These are phyloP conservation scores for Trialeurodes vaporariorum DNA, from an alignment of 1,140 invertebrate genomes.

Conservation along the genomic window DNA sequence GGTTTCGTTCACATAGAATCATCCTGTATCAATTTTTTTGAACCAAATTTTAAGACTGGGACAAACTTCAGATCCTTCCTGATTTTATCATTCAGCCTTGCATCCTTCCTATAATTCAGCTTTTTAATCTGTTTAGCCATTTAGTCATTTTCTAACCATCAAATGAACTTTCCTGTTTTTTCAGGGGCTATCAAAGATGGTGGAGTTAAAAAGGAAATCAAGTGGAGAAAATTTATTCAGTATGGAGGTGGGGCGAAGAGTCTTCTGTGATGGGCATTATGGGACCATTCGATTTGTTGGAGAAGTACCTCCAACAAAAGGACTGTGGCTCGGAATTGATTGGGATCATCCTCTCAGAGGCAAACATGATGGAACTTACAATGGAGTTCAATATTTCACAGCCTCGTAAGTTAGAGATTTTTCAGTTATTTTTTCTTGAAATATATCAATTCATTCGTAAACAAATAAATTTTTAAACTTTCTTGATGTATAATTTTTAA, in stretches of 20 bases:
- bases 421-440: not conserved
- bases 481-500: conserved; percentile 17
- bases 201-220: not conserved
- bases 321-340: conserved; percentile 78
- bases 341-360: conserved; percentile 82
- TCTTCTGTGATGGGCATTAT: conserved; percentile 41
- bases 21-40: no score
- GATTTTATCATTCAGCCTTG: no score
- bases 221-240: not conserved
- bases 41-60: no score
- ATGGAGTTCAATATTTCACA: conserved; percentile 69
- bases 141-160: no score
- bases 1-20: no score
- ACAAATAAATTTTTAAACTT: not conserved
- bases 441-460: no score
- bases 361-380: conserved; percentile 78
- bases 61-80: no score
- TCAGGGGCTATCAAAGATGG: not conserved
- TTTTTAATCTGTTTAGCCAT: no score
- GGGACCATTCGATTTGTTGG: conserved; percentile 49
- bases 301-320: conserved; percentile 41
- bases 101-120: no score
- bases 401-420: conserved; percentile 43
- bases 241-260: conserved; percentile 39
- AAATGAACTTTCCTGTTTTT: no score